Base-by-base conservation (phyloP, 2,797 vertebrate genomes). In the Chaunax sp. region DNA sequence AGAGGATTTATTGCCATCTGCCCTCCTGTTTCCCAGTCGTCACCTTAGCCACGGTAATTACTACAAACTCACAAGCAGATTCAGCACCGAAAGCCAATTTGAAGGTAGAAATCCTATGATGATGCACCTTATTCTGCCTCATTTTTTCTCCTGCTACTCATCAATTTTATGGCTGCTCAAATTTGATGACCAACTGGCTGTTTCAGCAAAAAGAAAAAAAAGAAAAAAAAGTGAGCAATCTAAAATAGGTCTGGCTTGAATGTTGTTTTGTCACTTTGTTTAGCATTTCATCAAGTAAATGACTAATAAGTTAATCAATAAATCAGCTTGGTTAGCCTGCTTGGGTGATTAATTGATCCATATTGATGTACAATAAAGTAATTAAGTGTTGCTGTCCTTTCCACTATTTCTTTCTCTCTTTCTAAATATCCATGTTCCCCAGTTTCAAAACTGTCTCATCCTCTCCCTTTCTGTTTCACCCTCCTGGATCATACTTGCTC, bases 21-120 rank as follows among this genome's bases (percentile, higher is more conserved):
- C 44, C 81, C 77, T 69, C 79, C 63, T 64, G 64, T 82, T 80
- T 77, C 63, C 72, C 64, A 54, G 69, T 60, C 26, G 10, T 70
- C 80, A 80, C 78, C 64, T 75, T 33, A 33, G 57, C 56, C 55
- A 16, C 40, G 59, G 69, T 87, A 86, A 88, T 88, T 72, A 82
- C 79, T 30, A 26, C 65, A 70, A 65, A 76, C 55, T 64, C 25
- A 15, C 30, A 14, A 66, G 50, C 19, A 68, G 52, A 66, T 68
- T 55, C 41, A 43, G 23, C 13, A 11, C 64, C 26, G 68, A 63
- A 51, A 38, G 20, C 22, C 40, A 70, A 37, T 63, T 78, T 70
- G 40, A 53, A 20, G n/a, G 35, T 26, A 3, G 12, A 33, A 35
- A 49, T 40, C 14, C 8, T 18, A 18, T 10, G 14, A 22, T 5